These are phyloP conservation scores for Ecliptopera silaceata DNA, from an alignment of 2,888 invertebrate species.

Conservation along the genomic window DNA sequence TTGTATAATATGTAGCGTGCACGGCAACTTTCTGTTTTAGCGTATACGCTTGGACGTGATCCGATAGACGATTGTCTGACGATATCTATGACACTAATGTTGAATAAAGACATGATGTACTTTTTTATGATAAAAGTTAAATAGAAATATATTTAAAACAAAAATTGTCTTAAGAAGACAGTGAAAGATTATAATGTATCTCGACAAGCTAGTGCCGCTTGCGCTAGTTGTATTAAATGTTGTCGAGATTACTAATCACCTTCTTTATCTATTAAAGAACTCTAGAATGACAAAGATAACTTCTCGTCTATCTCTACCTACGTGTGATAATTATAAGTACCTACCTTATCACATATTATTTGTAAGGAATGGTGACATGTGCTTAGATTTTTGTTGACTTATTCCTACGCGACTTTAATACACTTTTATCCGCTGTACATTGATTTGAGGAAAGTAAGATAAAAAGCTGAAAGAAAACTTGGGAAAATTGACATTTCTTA, in stretches of 20 bases:
- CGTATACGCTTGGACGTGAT: constrained; percentile 66
- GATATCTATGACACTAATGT: constrained; percentile 47
- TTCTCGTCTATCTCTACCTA: constrained; percentile 41
- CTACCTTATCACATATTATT: constrained; percentile 46
- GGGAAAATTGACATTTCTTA: constrained; percentile 30
- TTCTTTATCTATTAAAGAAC: constrained; percentile 45
- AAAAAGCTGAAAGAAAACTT: constrained; percentile 14
- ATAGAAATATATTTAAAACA: constrained; percentile 57
- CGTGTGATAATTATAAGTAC: constrained; percentile 43
- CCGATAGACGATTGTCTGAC: constrained; percentile 34
- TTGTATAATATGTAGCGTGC: constrained; percentile 60
- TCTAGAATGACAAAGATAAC: constrained; percentile 67
- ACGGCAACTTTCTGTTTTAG: constrained; percentile 59
- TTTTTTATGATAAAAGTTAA: constrained; percentile 61
- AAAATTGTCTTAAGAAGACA: constrained; percentile 69
- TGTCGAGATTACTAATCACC: constrained; percentile 58
- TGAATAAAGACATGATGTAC: constrained; percentile 53
- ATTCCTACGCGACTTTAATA: constrained; percentile 42
- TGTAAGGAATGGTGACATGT: constrained; percentile 41
- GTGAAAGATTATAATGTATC: constrained; percentile 52
- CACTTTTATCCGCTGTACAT: constrained; percentile 18
- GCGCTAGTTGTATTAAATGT: constrained; percentile 51
- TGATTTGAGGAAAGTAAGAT: background rate
- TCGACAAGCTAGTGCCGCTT: constrained; percentile 55
- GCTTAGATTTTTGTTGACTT: constrained; percentile 54